phyloP scores from a whole-genome alignment of 2,888 invertebrate species.

The Spisula solida region DNA sequence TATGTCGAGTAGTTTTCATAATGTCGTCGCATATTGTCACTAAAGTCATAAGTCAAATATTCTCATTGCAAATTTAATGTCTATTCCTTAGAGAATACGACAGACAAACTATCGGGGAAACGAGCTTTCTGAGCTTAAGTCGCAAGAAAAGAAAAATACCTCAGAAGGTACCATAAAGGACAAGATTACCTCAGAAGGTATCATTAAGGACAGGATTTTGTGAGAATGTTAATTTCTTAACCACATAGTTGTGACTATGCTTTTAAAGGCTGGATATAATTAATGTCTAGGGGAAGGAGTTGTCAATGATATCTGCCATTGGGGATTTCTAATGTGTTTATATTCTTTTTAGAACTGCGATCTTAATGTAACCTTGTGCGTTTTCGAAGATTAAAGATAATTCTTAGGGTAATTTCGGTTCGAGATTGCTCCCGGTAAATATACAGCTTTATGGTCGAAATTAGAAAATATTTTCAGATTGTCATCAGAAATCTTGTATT shows the following conservation, averaged over 20 bases:
- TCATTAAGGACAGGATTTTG: neutral
- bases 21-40: neutral
- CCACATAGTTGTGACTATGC: neutral
- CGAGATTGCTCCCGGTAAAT: neutral
- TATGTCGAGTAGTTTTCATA: too few relatives aligned
- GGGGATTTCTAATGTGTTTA: conserved; percentile 5
- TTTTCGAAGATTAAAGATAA: neutral
- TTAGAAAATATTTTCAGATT: neutral
- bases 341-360: neutral
- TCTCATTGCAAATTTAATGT: neutral
- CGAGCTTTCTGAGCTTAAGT: neutral
- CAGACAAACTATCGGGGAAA: neutral
- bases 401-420: neutral
- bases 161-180: too few relatives aligned
- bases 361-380: neutral
- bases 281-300: neutral
- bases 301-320: neutral
- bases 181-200: neutral
- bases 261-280: conserved; percentile 18
- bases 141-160: neutral
- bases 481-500: neutral
- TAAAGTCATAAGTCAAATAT: neutral
- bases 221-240: neutral
- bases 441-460: neutral
- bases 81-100: neutral